These are phyloP conservation scores for Chaenogobius annularis DNA, from an alignment of 2,113 vertebrate species.

Conservation along the genomic window DNA sequence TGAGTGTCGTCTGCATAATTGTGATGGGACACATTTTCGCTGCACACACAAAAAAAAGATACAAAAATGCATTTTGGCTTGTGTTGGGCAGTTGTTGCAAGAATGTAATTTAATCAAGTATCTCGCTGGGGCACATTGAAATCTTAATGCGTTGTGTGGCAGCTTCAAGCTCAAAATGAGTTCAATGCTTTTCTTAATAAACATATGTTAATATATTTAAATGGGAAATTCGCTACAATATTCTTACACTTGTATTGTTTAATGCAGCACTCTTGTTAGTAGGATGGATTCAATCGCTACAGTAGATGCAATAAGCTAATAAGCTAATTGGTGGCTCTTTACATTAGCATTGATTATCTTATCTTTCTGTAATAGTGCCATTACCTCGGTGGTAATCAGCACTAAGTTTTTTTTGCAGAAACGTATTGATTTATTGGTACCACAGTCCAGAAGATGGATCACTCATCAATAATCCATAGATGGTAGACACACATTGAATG, in stretches of 20 bases:
- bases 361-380: neutral
- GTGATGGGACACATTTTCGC: too few relatives aligned
- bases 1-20: too few relatives aligned
- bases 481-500: neutral
- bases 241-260: neutral
- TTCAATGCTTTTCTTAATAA: neutral
- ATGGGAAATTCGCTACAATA: neutral
- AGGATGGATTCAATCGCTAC: neutral
- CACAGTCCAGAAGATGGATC: neutral
- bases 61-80: too few relatives aligned
- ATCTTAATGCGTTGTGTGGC: neutral
- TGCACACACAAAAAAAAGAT: too few relatives aligned
- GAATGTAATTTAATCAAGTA: neutral
- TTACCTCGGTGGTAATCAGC: neutral
- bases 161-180: neutral
- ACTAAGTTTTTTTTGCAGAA: neutral
- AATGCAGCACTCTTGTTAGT: neutral
- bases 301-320: neutral
- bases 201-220: neutral
- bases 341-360: constrained; percentile 7
- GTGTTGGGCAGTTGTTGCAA: neutral
- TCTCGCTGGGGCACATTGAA: neutral
- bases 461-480: neutral
- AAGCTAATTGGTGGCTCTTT: neutral
- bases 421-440: neutral